Evolutionary conservation across 2,797 vertebrate species (phyloP).

Genomic region (Chrysocyon brachyurus): DNA sequence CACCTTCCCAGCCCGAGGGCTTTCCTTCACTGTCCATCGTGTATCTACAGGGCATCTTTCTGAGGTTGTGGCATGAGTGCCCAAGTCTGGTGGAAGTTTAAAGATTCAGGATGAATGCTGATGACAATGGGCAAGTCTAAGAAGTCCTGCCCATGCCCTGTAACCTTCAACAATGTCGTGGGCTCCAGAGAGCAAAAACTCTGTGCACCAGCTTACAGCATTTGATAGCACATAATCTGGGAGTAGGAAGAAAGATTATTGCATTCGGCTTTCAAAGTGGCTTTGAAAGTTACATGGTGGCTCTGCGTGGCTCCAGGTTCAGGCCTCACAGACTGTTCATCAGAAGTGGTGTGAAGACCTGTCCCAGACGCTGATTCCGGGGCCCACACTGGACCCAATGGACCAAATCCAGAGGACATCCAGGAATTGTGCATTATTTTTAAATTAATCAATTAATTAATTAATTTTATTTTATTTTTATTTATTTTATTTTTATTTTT

Average conservation of each 20-base stretch:
- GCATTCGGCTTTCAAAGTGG: not conserved
- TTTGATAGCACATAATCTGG: not conserved
- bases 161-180: rapidly evolving
- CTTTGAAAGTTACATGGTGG: not conserved
- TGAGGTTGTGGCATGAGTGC: too few species aligned
- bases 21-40: not conserved
- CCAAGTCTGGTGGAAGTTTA: not conserved
- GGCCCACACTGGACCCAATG: not conserved
- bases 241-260: not conserved
- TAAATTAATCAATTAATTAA: not conserved
- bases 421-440: not conserved
- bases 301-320: not conserved
- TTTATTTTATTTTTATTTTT: too few species aligned
- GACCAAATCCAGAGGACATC: not conserved
- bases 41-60: rapidly evolving
- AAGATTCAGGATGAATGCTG: too few species aligned
- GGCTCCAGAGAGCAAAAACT: not conserved
- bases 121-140: not conserved
- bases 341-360: rapidly evolving
- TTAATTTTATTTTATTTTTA: not conserved
- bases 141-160: not conserved
- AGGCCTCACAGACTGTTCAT: not conserved
- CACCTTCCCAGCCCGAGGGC: not conserved
- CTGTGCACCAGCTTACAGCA: rapidly evolving
- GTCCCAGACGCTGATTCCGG: not conserved